Conservation (phyloP, 2,888 invertebrate species). For the Drosophila siamana region DNA sequence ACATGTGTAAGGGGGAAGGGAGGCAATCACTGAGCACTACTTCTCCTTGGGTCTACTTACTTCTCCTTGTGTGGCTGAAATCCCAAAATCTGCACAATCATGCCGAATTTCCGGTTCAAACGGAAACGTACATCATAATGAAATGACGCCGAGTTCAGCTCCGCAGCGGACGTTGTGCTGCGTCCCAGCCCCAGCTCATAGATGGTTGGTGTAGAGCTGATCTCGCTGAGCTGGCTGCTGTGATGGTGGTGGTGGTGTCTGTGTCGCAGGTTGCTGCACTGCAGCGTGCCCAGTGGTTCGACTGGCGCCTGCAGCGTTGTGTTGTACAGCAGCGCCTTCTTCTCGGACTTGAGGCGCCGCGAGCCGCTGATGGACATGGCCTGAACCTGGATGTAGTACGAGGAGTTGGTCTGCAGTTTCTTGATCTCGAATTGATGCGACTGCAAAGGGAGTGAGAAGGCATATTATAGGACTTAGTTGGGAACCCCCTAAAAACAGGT, state of each 20-base stretch:
- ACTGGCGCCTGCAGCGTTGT: slow-evolving; percentile 86
- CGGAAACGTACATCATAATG: slow-evolving; percentile 83
- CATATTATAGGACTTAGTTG: too few species aligned
- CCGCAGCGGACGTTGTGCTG: slow-evolving; percentile 17
- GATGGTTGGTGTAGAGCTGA: slow-evolving; percentile 41
- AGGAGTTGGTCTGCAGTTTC: slow-evolving; percentile 89
- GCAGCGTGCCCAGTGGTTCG: slow-evolving; percentile 54
- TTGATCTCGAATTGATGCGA: slow-evolving; percentile 88
- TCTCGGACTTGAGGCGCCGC: slow-evolving; percentile 89
- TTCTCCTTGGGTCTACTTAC: too few species aligned
- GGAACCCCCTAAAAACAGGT: too few species aligned
- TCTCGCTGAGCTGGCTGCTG: slow-evolving; percentile 19
- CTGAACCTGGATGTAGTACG: slow-evolving; percentile 92
- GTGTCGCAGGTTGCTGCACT: slow-evolving; percentile 64
- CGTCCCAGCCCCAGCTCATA: not conserved
- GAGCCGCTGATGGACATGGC: slow-evolving; percentile 90
- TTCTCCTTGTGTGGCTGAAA: slow-evolving; percentile 83
- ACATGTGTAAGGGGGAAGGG: slow-evolving; percentile 39
- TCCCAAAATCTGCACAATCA: slow-evolving; percentile 84
- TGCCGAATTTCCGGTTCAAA: slow-evolving; percentile 83
- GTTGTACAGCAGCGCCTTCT: slow-evolving; percentile 90
- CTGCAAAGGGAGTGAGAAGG: slow-evolving; percentile 64
- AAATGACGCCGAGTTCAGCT: slow-evolving; percentile 30
- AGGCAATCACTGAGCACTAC: not conserved
- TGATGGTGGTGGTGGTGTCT: slow-evolving; percentile 46